Evolutionary conservation across 2,888 invertebrate species (phyloP).

Genomic region (Agriopis aurantiaria): DNA sequence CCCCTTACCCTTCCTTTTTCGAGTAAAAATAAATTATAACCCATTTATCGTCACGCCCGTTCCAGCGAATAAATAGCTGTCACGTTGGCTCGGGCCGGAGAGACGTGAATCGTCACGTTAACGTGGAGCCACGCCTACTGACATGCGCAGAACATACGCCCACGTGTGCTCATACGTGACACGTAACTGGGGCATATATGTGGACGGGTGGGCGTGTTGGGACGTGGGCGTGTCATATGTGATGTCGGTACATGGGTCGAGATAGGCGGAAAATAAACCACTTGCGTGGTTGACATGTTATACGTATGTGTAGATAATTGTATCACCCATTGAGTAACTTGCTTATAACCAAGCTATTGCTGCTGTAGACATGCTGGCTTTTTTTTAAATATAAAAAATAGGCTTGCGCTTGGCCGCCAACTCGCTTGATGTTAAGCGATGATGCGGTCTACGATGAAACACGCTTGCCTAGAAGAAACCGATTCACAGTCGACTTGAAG

Average conservation of each 20-base stretch:
- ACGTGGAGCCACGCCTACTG: slow-evolving; percentile 73
- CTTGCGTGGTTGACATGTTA: slow-evolving; percentile 42
- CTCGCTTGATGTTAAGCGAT: too few relatives aligned
- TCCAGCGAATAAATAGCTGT: slow-evolving; percentile 73
- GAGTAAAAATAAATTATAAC: slow-evolving; percentile 86
- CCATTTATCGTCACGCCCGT: slow-evolving; percentile 79
- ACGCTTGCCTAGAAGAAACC: too few relatives aligned
- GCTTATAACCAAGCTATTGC: not conserved
- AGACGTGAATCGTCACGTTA: slow-evolving; percentile 40
- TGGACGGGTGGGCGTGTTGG: slow-evolving; percentile 71
- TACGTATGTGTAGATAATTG: slow-evolving; percentile 6
- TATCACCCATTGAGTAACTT: slow-evolving; percentile 17
- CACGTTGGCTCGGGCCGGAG: slow-evolving; percentile 52
- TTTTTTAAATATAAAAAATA: too few relatives aligned
- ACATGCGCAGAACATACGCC: slow-evolving; percentile 78
- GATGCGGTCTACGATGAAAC: too few relatives aligned
- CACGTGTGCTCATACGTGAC: slow-evolving; percentile 64
- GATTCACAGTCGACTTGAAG: too few relatives aligned
- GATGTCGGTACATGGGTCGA: slow-evolving; percentile 60
- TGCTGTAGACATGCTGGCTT: too few relatives aligned
- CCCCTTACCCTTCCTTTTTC: slow-evolving; percentile 81
- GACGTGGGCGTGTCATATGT: slow-evolving; percentile 71
- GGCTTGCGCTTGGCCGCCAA: too few relatives aligned
- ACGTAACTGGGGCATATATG: slow-evolving; percentile 63
- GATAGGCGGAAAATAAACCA: slow-evolving; percentile 60